These are phyloP conservation scores for Drosophila infuscata DNA, from an alignment of 2,888 invertebrate species.

Conservation along the genomic window DNA sequence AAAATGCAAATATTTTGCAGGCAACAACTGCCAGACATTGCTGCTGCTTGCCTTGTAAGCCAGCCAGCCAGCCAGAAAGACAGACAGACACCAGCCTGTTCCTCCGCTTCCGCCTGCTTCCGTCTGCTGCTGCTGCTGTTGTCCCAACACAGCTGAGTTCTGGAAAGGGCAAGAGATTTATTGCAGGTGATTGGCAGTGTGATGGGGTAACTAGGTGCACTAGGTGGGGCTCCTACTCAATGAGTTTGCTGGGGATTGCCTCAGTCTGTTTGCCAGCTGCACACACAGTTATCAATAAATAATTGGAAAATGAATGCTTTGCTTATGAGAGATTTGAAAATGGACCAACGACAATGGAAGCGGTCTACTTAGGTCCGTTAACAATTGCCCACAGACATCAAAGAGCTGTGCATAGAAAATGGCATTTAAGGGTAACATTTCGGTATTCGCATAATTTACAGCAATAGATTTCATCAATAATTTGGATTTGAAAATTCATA, in stretches of 20 bases:
- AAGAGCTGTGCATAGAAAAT: conserved; percentile 14
- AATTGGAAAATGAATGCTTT: conserved; percentile 79
- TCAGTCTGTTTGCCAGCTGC: conserved; percentile 19
- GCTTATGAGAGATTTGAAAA: conserved; percentile 73
- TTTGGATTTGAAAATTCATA: neutral
- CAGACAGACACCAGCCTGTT: neutral
- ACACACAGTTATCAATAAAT: conserved; percentile 70
- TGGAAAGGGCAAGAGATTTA: conserved; percentile 55
- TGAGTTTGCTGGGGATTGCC: conserved; percentile 6
- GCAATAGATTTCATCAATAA: conserved; percentile 3
- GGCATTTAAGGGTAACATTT: neutral
- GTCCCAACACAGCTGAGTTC: conserved; percentile 30
- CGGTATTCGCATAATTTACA: neutral
- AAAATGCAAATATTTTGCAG: conserved; percentile 79
- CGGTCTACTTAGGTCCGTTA: conserved; percentile 19
- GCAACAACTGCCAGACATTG: conserved; percentile 54
- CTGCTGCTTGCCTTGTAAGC: conserved; percentile 43
- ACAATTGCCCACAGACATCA: conserved; percentile 22
- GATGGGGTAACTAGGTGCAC: conserved; percentile 11
- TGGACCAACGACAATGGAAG: conserved; percentile 57
- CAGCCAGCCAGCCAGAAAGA: conserved; percentile 28
- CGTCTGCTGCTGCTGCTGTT: conserved; percentile 3
- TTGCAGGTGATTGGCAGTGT: conserved; percentile 53
- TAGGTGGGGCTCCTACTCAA: neutral
- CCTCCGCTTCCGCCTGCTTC: conserved; percentile 7